phyloP scores from a whole-genome alignment of 2,888 invertebrate genomes.

The Andrena trimmerana region DNA sequence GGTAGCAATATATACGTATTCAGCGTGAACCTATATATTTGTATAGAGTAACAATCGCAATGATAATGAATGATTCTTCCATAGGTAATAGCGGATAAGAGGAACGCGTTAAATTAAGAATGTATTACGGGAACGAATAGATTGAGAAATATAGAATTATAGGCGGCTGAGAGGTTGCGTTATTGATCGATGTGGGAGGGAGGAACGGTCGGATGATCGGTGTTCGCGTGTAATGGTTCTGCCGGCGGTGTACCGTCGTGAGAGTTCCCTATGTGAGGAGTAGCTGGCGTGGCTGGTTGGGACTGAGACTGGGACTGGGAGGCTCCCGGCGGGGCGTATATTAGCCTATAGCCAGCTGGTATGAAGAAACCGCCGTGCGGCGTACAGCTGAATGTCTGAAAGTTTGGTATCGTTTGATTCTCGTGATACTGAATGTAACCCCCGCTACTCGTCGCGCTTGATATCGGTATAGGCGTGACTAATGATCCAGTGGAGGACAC shows the following conservation, averaged over 20 bases:
- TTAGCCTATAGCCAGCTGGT: conserved; percentile 81
- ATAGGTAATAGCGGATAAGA: conserved; percentile 51
- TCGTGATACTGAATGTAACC: conserved; percentile 79
- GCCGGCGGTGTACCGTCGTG: conserved; percentile 82
- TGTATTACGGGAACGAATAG: conserved; percentile 63
- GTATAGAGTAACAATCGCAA: conserved; percentile 55
- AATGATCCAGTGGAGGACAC: conserved; percentile 68
- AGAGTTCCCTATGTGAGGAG: conserved; percentile 80
- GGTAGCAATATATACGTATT: conserved; percentile 50
- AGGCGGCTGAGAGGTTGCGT: conserved; percentile 59
- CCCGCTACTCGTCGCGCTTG: conserved; percentile 57
- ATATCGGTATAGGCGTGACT: conserved; percentile 73
- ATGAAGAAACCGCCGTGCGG: conserved; percentile 82
- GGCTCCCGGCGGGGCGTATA: conserved; percentile 81
- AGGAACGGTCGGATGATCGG: conserved; percentile 57
- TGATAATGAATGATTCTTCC: conserved; percentile 57
- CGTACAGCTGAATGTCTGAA: conserved; percentile 81
- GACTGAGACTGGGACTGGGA: conserved; percentile 79
- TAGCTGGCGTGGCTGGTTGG: conserved; percentile 83
- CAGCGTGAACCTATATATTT: conserved; percentile 62
- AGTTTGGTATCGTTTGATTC: conserved; percentile 76
- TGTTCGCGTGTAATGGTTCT: conserved; percentile 67
- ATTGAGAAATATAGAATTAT: conserved; percentile 61
- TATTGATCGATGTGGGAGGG: conserved; percentile 70
- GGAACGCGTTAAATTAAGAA: conserved; percentile 66